Base-by-base conservation (phyloP, 2,888 invertebrate species). In the Rhorus exstirpatorius region DNA sequence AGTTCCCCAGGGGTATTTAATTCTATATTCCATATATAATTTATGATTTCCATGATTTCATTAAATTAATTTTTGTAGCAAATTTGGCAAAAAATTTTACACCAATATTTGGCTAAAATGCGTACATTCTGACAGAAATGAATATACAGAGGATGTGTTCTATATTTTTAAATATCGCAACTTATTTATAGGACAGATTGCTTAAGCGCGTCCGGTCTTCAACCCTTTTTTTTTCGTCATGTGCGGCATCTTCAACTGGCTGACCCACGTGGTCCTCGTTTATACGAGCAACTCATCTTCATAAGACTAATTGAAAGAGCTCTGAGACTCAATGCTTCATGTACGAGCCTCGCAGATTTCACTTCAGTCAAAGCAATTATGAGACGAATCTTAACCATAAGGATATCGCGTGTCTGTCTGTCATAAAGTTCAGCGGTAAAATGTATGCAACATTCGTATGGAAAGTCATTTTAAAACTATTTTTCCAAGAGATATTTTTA, bases 241-340 rank as follows among this genome's bases (percentile, higher is more conserved):
- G 60, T 38, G 71, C 61, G 61, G 61, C 26, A 38, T 74, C 46
- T 49, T 49, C 17, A 74, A 77, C 17, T 21, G 46, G 31, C 53
- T 70, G 63, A 75, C 26, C 55, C 78, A 78, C 70, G 63, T 78
- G 81, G 58, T 82, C 35, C 70, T 78, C 81, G 31, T 82, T 82
- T 70, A 70, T 31, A 31, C 10, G 31, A 31, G 3, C 2, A 3
- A 1, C 19, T 12, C 24, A 41, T 49, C 74, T 35, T 63, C 44
- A 55, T 38, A 53, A 19, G 19, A 10, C 63, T 63, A 78, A 68
- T 63, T 58, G 63, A 78, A 82, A 55, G 74, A 31, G 67, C 8
- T 72, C 60, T 10, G 35, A 61, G 41, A 12, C 26, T 49, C 35
- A 21, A 53, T 38, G 38, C 51, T 14, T 26, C n/a, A 12, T 1